Conservation (phyloP, 2,113 vertebrate genomes). For the Abramis brama region DNA sequence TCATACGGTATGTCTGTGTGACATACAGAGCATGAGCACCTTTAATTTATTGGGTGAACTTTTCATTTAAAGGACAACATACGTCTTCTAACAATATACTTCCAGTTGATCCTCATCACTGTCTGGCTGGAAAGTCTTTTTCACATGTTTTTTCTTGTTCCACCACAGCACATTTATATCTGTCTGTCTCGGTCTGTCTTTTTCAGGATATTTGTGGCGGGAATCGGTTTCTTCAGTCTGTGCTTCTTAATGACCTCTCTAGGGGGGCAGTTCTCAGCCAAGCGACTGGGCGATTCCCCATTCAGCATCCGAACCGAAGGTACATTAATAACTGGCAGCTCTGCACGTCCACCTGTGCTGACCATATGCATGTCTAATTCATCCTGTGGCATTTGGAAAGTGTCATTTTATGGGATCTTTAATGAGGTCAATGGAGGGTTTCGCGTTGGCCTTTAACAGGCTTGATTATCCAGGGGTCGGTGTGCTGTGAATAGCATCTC, state of each 20-base stretch:
- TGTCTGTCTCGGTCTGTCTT: conserved; percentile 52
- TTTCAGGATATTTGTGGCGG: conserved; percentile 91
- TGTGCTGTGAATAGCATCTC: conserved; percentile 13
- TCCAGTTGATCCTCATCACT: neutral
- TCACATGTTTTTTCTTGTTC: conserved; percentile 25
- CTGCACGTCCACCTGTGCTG: conserved; percentile 32
- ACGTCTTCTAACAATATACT: neutral
- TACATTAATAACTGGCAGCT: conserved; percentile 65
- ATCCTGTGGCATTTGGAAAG: conserved; percentile 26
- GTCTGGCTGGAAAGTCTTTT: neutral
- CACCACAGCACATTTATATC: conserved; percentile 17
- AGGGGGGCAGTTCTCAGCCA: conserved; percentile 92
- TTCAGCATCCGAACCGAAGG: conserved; percentile 94
- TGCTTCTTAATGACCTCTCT: conserved; percentile 98
- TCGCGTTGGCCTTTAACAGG: conserved; percentile 20
- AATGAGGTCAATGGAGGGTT: conserved; percentile 18
- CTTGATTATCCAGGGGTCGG: conserved; percentile 6
- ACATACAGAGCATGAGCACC: neutral
- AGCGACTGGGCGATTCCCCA: conserved; percentile 88
- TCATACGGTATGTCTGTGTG: too few relatives aligned
- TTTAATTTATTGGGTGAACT: neutral
- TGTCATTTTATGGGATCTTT: conserved; percentile 22
- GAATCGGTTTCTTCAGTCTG: conserved; percentile 96
- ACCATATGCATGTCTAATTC: conserved; percentile 10
- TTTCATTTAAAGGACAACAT: neutral